Evolutionary conservation across 2,888 invertebrate genomes (phyloP), one percentile per base, ranked within the genome.

Genomic region (Cephus rjabovi): DNA sequence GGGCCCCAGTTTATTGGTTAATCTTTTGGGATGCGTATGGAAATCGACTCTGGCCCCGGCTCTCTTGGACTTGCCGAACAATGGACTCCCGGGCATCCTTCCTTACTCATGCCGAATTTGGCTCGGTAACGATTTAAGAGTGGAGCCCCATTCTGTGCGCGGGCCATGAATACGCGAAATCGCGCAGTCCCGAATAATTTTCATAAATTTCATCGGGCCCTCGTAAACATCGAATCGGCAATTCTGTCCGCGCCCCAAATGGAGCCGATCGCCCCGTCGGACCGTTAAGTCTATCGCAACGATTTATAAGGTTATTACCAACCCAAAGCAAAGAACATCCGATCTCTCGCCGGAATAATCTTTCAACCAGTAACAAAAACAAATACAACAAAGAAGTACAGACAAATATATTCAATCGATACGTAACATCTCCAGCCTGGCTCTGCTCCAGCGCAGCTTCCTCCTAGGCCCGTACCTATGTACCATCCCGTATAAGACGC

Each of bases 151-250:
- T 34, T 75, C 33, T 34, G 81, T 23, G 23, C 56, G 56, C 56
- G 56, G 56, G 56, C 56, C 83, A 85, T 84, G 85, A 87, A 86
- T 84, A 86, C 86, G 85, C 85, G 85, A 86, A 85, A 86, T 86
- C 80, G 81, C 82, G 82, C 81, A 85, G 83, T 81, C 83, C 82
- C 84, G 88, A 90, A 90, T 90, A 90, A 90, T 89, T 90, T 90
- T 90, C 89, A 90, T 90, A 90, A 90, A 90, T 90, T 89, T 88
- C 83, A 81, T 71, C 76, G 70, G 73, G 75, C 81, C 81, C 84
- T 88, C 87, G 87, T 87, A 88, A 89, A 89, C 84, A 87, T 87
- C 76, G 83, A 71, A 83, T 83, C 78, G 83, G 80, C 82, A 85
- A 83, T 56, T 9, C 56, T 56, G 56, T 56, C 56, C 56, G 23